Percentiles rank a stretch among this genome's conserved stretches.
phyloP scores from a whole-genome alignment of 2,113 vertebrate genomes.

The Anhinga rufa region DNA sequence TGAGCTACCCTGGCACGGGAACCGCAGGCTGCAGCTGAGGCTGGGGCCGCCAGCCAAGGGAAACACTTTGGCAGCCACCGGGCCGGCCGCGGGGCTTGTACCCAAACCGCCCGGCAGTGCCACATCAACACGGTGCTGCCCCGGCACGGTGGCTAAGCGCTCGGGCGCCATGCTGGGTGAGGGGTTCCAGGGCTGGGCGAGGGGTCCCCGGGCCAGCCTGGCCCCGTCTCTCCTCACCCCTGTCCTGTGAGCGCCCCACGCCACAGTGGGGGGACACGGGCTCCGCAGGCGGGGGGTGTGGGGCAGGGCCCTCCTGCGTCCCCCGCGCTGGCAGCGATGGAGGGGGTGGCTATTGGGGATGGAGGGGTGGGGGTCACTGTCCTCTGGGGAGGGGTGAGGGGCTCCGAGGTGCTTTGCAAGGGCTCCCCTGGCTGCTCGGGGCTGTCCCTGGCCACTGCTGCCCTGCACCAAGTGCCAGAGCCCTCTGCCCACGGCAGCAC shows the following conservation, averaged over 20 bases:
- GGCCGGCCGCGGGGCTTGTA: not conserved
- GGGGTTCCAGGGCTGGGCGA: not conserved
- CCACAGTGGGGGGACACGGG: too few species aligned
- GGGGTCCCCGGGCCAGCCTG: not conserved
- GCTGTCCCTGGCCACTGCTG: not conserved
- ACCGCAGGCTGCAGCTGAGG: not conserved
- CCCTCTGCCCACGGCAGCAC: not conserved
- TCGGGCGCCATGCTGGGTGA: not conserved
- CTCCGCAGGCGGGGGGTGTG: rapidly evolving
- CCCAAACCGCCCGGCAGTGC: not conserved
- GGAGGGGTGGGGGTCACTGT: too few species aligned
- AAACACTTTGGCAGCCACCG: not conserved
- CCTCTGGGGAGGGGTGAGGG: not conserved
- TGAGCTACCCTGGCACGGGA: not conserved
- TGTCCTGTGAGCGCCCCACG: not conserved
- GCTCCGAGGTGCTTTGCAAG: not conserved
- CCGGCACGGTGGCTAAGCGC: rapidly evolving
- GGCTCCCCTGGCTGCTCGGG: not conserved
- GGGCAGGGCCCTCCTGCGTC: not conserved
- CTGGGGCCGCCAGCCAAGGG: not conserved
- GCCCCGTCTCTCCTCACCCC: not conserved
- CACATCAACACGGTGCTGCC: not conserved
- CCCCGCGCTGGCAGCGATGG: too few species aligned
- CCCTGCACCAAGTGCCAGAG: not conserved
- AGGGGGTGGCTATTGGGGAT: not conserved